Base-by-base conservation (phyloP, 1,140 invertebrate species). In the Cryptotermes secundus region DNA sequence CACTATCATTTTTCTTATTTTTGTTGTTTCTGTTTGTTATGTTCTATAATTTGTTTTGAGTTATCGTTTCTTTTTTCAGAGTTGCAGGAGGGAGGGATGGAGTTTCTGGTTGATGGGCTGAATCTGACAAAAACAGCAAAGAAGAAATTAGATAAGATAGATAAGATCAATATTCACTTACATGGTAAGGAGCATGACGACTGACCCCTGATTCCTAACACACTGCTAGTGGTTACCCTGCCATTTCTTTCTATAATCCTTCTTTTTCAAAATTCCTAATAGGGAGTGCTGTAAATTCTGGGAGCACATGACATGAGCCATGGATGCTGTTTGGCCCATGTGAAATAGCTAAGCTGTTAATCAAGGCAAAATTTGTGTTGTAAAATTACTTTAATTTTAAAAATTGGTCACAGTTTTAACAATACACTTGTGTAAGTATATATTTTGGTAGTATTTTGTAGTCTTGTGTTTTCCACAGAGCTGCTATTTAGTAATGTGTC, bases 101-200 rank as follows among this genome's bases (percentile, higher is more conserved):
- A 90, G 83, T 87, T 88, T 80, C 85, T 89, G 82, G 86, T 88
- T 84, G 87, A 89, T 84, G 87, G 88, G 26, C 85, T 89, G 36
- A 87, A 88, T 85, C 83, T 89, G 89, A 89, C 86, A 86, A 88
- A 22, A 89, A 90, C 59, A 86, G 87, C 80, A 45, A 86, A 86
- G 82, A 90, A 90, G 86, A 89, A 88, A 86, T 90, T 95, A 84
- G 94, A 96, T 87, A 95, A 95, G 90, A 91, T 96, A 87, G 93
- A 93, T 86, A 94, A 95, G 90, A 94, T 96, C 92, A 96, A 95
- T 92, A 96, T 96, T 89, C 96, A 97, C 90, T 92, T 96, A 88
- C 95, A 97, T 91, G 96, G 96, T 97, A 95, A 91, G 91, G 59
- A 65, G 1, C 82, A 24, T 9, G 36, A 31, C 9, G 59, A 14